A percentile compares a stretch with the other conserved stretches of the same genome.
These are phyloP conservation scores for Heteromyza rotundicornis DNA, from an alignment of 2,888 invertebrate species.

Conservation along the genomic window DNA sequence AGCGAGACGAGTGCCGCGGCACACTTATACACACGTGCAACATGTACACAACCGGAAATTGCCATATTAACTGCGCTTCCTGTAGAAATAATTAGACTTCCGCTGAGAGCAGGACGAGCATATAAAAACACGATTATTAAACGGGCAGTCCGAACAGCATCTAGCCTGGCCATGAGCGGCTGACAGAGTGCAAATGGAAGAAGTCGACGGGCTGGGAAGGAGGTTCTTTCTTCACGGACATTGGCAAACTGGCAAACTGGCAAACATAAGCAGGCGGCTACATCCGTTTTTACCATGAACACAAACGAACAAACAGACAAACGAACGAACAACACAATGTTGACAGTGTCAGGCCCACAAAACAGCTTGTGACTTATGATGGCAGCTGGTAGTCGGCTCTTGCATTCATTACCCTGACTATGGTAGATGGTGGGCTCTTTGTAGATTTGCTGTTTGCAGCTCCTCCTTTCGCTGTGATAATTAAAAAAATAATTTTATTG, in stretches of 20 bases:
- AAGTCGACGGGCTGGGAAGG: neutral
- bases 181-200: slow-evolving; percentile 15
- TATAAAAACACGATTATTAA: neutral
- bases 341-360: slow-evolving; percentile 8
- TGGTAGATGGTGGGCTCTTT: no score
- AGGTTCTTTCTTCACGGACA: neutral
- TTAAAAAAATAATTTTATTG: neutral
- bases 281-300: neutral
- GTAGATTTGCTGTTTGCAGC: neutral
- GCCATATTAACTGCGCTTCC: slow-evolving; percentile 36
- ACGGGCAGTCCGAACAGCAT: neutral
- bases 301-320: neutral
- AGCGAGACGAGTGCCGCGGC: neutral
- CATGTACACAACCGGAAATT: slow-evolving; percentile 31
- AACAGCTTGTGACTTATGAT: no score
- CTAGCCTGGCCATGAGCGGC: neutral
- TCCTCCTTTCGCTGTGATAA: neutral
- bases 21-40: neutral
- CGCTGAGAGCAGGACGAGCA: slow-evolving; percentile 23
- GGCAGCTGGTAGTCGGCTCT: neutral
- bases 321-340: neutral
- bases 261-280: neutral
- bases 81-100: slow-evolving; percentile 39
- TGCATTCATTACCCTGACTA: neutral
- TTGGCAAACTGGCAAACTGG: neutral